Conservation (phyloP, 2,888 invertebrate species). For the Zeuzera pyrina region DNA sequence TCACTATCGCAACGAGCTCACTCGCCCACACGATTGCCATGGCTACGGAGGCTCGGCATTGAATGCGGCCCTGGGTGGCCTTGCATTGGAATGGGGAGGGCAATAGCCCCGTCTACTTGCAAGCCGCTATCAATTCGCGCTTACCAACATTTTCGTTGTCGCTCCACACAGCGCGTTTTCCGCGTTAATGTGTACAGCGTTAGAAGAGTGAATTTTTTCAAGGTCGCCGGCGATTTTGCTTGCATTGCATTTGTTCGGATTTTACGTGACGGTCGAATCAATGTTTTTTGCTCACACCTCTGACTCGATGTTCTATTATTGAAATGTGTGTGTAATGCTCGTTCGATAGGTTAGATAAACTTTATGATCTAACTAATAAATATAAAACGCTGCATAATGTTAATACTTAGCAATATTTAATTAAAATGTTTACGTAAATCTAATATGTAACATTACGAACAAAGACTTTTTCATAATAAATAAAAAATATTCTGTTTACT, state of each 20-base stretch:
- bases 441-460: too few species aligned
- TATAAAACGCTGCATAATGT: too few species aligned
- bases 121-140: constrained; percentile 56
- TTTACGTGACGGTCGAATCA: constrained; percentile 27
- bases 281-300: constrained; percentile 17
- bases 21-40: constrained; percentile 60
- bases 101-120: constrained; percentile 66
- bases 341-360: too few species aligned
- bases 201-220: constrained; percentile 39
- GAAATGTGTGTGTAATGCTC: constrained; percentile 2
- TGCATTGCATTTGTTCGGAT: constrained; percentile 36
- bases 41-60: constrained; percentile 24
- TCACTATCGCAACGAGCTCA: constrained; percentile 60
- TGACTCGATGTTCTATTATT: constrained; percentile 15
- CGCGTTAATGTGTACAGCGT: constrained; percentile 33
- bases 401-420: too few species aligned
- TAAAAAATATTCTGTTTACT: too few species aligned
- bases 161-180: constrained; percentile 38
- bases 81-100: constrained; percentile 73
- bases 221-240: constrained; percentile 44
- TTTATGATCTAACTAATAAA: too few species aligned
- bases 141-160: constrained; percentile 49
- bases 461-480: too few species aligned
- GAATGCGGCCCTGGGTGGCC: constrained; percentile 71
- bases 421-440: too few species aligned